Evolutionary conservation across 2,888 invertebrate genomes (phyloP), one percentile per base, ranked within the genome.

Genomic region (Polyommatus iphigenia): DNA sequence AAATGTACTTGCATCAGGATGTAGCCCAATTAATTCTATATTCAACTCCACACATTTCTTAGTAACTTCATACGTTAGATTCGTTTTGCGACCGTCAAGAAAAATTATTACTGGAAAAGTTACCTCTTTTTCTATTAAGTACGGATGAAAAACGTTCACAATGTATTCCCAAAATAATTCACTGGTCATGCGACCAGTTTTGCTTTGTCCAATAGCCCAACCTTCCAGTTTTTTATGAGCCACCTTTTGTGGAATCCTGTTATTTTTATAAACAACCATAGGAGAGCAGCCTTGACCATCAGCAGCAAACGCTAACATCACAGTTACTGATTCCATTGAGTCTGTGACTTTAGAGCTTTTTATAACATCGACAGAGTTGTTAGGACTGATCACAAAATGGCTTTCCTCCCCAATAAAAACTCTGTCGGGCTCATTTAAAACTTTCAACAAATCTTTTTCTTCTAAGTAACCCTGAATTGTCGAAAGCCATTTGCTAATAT

Each of bases 111-210:
- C 46, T 24, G 75, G 46, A 13, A 15, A 80, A 80, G 4, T 54
- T 15, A 77, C 41, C 29, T 79, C 81, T 76, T 82, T 81, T 73
- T 79, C 71, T 50, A 82, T 71, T 24, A 83, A 73, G 77, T 81
- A 79, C 36, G 82, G 83, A 80, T 84, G 79, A 79, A 83, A 84
- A 71, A 81, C 78, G 20, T 85, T 85, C 54, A 76, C 82, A 62
- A 85, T 83, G 76, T 83, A 85, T 77, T 85, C 82, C 79, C 82
- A 85, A 80, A 85, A 85, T 18, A 82, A 81, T 81, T 84, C 81
- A 20, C 82, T 78, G 15, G 83, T 86, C 86, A 85, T 86, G 84
- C 85, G 84, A 4, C 85, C 85, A 81, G 83, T 85, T n/a, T 85
- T 85, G 77, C 82, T 82, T 78, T 83, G 76, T 10, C 84, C 85